These are phyloP conservation scores for Zygothrica quintamaculata DNA, from an alignment of 2,888 invertebrate genomes.

Conservation along the genomic window DNA sequence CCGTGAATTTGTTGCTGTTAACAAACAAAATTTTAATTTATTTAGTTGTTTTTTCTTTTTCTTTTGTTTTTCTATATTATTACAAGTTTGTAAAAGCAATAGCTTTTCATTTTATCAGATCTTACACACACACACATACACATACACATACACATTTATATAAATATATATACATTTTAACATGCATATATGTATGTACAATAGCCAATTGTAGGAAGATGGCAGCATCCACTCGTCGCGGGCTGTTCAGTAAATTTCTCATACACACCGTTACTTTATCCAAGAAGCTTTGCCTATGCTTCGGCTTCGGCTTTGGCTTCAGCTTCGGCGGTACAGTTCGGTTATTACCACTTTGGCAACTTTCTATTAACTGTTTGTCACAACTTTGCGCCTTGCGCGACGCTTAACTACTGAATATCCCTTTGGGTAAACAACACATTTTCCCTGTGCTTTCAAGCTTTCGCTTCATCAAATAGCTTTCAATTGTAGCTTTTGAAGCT, in stretches of 20 bases:
- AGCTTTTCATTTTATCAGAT: slow-evolving; percentile 43
- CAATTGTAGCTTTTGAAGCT: slow-evolving; percentile 41
- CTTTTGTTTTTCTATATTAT: slow-evolving; percentile 20
- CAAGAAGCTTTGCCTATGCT: slow-evolving; percentile 19
- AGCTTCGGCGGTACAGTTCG: too few relatives aligned
- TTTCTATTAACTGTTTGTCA: slow-evolving; percentile 19
- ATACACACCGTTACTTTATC: slow-evolving; percentile 59
- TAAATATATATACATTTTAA: not conserved
- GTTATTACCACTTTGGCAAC: slow-evolving; percentile 1
- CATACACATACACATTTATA: not conserved
- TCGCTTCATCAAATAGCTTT: slow-evolving; percentile 43
- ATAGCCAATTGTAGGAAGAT: slow-evolving; percentile 14
- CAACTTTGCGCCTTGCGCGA: slow-evolving; percentile 63
- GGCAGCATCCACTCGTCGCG: slow-evolving; percentile 44
- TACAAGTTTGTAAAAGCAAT: slow-evolving; percentile 46
- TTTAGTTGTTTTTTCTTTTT: slow-evolving; percentile 7
- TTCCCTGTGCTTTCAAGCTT: slow-evolving; percentile 48
- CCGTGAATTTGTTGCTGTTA: slow-evolving; percentile 29
- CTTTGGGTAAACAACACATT: slow-evolving; percentile 29
- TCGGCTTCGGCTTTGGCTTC: slow-evolving; percentile 25
- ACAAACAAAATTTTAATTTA: slow-evolving; percentile 30
- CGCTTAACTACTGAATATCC: slow-evolving; percentile 59
- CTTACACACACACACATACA: slow-evolving; percentile 18
- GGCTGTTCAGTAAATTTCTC: slow-evolving; percentile 21
- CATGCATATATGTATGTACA: slow-evolving; percentile 1